These are phyloP conservation scores for Mesoclemmys tuberculata DNA, from an alignment of 2,113 vertebrate species.

Conservation along the genomic window DNA sequence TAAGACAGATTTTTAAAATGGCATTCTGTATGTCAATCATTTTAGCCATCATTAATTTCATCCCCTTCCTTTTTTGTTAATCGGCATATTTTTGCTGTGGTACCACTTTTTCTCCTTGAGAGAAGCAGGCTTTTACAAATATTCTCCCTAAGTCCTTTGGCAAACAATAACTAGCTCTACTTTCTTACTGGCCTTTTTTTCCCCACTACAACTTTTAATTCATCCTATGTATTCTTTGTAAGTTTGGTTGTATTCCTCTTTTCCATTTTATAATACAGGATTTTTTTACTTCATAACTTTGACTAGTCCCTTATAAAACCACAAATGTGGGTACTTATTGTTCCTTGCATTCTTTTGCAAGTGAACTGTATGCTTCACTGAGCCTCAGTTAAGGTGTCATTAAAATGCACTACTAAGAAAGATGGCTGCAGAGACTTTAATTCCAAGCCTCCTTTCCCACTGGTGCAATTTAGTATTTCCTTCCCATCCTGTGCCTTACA, in stretches of 20 bases:
- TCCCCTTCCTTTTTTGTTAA: neutral
- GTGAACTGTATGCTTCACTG: neutral
- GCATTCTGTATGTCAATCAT: neutral
- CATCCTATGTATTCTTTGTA: neutral
- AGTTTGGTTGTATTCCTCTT: neutral
- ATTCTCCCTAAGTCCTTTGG: neutral
- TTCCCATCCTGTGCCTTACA: neutral
- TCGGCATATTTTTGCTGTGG: neutral
- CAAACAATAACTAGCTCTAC: neutral
- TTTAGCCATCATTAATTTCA: neutral
- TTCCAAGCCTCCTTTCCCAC: neutral
- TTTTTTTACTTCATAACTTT: neutral
- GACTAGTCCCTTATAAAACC: neutral
- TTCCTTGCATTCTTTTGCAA: conserved; percentile 2
- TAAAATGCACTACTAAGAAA: neutral
- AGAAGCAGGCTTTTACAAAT: neutral
- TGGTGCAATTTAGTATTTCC: neutral
- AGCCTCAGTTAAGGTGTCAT: neutral
- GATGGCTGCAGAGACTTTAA: neutral
- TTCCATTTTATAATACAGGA: neutral
- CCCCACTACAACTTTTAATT: neutral
- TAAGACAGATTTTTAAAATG: neutral
- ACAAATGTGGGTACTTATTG: neutral
- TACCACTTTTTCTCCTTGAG: neutral
- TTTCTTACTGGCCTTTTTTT: neutral